These are phyloP conservation scores for Microctonus brassicae DNA, from an alignment of 2,888 invertebrate genomes.

Conservation along the genomic window DNA sequence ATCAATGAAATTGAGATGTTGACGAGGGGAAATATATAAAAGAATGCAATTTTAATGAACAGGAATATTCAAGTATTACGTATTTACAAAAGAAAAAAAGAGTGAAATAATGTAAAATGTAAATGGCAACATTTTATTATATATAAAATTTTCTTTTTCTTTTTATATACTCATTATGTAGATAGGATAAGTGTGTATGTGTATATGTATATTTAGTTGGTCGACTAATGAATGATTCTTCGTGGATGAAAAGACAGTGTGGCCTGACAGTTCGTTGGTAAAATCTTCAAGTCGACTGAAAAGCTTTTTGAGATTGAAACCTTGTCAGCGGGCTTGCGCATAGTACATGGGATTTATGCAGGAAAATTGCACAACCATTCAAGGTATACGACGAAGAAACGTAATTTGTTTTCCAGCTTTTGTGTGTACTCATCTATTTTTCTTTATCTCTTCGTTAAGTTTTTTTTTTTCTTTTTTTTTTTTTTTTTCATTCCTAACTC, in stretches of 20 bases:
- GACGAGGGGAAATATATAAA: no score
- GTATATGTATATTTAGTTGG: background rate
- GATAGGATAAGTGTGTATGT: background rate
- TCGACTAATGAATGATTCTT: conserved; percentile 62
- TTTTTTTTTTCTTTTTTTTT: conserved; percentile 27
- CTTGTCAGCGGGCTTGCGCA: conserved; percentile 47
- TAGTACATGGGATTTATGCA: conserved; percentile 41
- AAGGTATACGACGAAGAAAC: conserved; percentile 49
- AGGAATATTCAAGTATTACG: no score
- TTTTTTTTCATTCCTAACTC: conserved; percentile 21
- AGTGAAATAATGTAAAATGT: background rate
- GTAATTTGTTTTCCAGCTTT: conserved; percentile 61
- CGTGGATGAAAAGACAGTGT: conserved; percentile 59
- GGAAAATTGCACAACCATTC: conserved; percentile 58
- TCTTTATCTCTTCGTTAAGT: conserved; percentile 13
- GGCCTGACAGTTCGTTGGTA: conserved; percentile 50
- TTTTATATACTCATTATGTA: background rate
- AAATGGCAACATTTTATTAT: background rate
- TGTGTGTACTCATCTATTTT: conserved; percentile 44
- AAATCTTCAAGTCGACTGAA: conserved; percentile 47
- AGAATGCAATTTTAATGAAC: no score
- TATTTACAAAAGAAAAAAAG: no score
- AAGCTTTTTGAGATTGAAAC: conserved; percentile 53
- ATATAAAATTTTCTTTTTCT: background rate
- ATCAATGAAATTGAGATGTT: no score